Evolutionary conservation across 2,888 invertebrate species (phyloP), one percentile per base, ranked within the genome.

Genomic region (Hipparchia semele): DNA sequence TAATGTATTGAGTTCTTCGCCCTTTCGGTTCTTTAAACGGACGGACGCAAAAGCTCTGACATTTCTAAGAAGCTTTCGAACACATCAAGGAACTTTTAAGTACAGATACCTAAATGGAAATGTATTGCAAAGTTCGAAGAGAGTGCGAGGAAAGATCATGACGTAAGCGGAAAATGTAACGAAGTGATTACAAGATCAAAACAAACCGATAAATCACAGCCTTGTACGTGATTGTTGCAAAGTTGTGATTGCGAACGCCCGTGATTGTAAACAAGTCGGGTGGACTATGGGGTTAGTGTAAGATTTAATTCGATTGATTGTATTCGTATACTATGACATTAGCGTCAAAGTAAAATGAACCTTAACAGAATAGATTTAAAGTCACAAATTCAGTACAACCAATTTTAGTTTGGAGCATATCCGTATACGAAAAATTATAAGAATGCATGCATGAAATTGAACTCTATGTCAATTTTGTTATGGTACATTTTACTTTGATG

Each of bases 121-220:
- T 65, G 65, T 53, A 65, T 53, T 12, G 51, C 13, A 39, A 53
- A 33, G 4, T 53, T 33, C 33, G 4, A 65, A 39, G 65, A 49
- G 49, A 49, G 49, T 8, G 45, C 46, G 46, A n/a, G 12, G 12
- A 45, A 4, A 12, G 3, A 3, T 53, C 2, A 39, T 53, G 33
- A 23, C 64, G 64, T 7, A 65, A 65, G 12, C 53, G 10, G 51
- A 6, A 13, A 33, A 65, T 33, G 23, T 65, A 65, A 65, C 65
- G 51, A 51, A 12, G 53, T 12, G 53, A 53, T 53, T 53, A 33
- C 51, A 64, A 64, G 23, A 64, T 64, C 64, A 64, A 53, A 65
- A 65, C 65, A 65, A 65, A 33, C 51, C 53, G 65, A 65, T 65
- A 65, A 65, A 65, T 65, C 64, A 9, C 33, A 65, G 53, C 7